These are phyloP conservation scores for Hoplodrina blanda DNA, from an alignment of 2,888 invertebrate genomes.

Conservation along the genomic window DNA sequence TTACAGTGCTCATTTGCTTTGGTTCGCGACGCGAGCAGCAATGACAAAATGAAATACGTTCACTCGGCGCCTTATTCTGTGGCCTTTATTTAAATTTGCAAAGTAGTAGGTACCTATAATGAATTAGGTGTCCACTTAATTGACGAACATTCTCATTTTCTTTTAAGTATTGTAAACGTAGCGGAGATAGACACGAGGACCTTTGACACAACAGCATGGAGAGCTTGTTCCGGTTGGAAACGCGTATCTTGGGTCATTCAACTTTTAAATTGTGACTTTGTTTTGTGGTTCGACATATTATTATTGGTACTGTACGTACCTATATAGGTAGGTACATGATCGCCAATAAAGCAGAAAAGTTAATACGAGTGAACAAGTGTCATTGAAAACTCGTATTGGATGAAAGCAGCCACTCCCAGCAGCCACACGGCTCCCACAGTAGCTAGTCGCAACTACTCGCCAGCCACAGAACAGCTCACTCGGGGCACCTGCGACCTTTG, in stretches of 20 bases:
- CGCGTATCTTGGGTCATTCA: conserved; percentile 50
- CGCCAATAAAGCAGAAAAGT: background rate
- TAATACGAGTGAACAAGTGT: background rate
- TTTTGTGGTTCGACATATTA: background rate
- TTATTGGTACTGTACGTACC: background rate
- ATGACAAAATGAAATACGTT: background rate
- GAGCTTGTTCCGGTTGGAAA: conserved; percentile 39
- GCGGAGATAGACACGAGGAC: conserved; percentile 45
- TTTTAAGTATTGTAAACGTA: conserved; percentile 3
- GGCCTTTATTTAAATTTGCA: too few relatives aligned
- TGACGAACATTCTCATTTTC: background rate
- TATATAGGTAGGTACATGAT: background rate
- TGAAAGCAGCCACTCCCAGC: background rate
- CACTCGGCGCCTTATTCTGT: background rate
- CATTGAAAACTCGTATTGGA: background rate
- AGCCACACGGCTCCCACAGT: background rate
- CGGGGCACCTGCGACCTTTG: background rate
- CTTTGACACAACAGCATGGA: conserved; percentile 51
- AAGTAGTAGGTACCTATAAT: background rate
- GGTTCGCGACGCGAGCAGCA: too few relatives aligned
- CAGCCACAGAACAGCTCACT: background rate
- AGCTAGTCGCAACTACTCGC: too few relatives aligned
- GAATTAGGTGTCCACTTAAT: background rate
- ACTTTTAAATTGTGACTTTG: conserved; percentile 33
- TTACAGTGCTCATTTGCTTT: too few relatives aligned